Percentiles rank a stretch among this genome's conserved stretches.
phyloP scores from a whole-genome alignment of 1,140 invertebrate genomes.

The Drosophila mauritiana region DNA sequence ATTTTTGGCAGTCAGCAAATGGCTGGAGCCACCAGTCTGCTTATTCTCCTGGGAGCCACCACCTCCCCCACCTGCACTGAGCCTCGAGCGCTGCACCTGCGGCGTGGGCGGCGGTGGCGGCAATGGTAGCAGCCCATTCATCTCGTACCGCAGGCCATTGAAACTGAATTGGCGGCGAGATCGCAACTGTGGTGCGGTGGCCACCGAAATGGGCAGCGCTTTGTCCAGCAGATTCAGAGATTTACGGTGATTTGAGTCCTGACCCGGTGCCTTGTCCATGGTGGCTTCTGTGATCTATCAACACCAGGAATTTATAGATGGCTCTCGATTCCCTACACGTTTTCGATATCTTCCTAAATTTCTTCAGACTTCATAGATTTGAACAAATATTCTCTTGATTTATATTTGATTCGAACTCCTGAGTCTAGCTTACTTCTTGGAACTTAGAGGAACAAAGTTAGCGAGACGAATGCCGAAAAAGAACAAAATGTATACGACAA shows the following conservation, averaged over 20 bases:
- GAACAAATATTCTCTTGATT: neutral
- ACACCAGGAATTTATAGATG: neutral
- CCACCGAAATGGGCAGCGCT: slow-evolving; percentile 36
- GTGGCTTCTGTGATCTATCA: neutral
- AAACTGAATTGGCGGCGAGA: slow-evolving; percentile 48
- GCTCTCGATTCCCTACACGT: neutral
- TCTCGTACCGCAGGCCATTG: slow-evolving; percentile 53
- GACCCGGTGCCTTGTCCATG: neutral
- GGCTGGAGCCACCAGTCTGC: neutral
- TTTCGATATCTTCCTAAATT: neutral
- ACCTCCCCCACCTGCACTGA: neutral
- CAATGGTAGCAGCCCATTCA: slow-evolving; percentile 15
- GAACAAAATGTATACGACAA: neutral
- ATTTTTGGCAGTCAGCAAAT: neutral
- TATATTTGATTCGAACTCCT: neutral
- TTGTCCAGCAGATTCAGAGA: slow-evolving; percentile 42
- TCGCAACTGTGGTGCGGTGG: slow-evolving; percentile 41
- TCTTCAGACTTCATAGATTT: neutral
- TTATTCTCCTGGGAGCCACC: neutral
- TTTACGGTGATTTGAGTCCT: neutral
- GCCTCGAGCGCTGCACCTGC: slow-evolving; percentile 1
- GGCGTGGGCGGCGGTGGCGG: neutral
- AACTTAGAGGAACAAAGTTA: neutral
- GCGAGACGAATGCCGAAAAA: slow-evolving; percentile 1
- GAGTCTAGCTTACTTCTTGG: neutral